Conservation (phyloP, 2,888 invertebrate species). For the Hirtodrosophila cameraria region DNA sequence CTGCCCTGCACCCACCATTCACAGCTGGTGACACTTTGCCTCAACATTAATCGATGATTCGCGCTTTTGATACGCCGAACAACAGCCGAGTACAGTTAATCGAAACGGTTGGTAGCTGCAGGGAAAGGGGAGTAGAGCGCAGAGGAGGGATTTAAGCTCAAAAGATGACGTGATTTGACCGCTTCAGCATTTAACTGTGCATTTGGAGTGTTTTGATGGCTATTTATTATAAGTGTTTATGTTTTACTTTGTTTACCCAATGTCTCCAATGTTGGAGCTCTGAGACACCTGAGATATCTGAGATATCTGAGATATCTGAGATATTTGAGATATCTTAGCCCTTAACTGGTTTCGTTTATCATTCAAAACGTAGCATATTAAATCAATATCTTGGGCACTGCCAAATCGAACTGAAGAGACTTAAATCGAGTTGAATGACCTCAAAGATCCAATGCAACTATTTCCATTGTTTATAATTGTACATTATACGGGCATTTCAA, state of each 20-base stretch:
- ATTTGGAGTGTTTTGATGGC: constrained; percentile 45
- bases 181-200: constrained; percentile 54
- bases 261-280: no score
- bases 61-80: constrained; percentile 6
- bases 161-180: constrained; percentile 35
- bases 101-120: constrained; percentile 9
- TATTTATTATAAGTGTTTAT: constrained; percentile 24
- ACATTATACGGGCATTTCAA: no score
- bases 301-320: no score
- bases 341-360: constrained; percentile 27
- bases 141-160: neutral
- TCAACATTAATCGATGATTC: constrained; percentile 37
- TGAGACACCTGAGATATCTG: no score
- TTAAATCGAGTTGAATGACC: constrained; percentile 24
- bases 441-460: neutral
- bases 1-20: neutral
- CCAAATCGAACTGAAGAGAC: neutral
- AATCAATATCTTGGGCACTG: constrained; percentile 7
- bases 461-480: no score
- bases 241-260: constrained; percentile 15
- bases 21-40: constrained; percentile 31
- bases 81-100: constrained; percentile 28
- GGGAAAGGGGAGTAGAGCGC: neutral
- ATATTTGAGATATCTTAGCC: constrained; percentile 20
- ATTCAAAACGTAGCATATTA: constrained; percentile 1